Evolutionary conservation across 2,113 vertebrate genomes (phyloP).

Genomic region (Ictidomys tridecemlineatus): DNA sequence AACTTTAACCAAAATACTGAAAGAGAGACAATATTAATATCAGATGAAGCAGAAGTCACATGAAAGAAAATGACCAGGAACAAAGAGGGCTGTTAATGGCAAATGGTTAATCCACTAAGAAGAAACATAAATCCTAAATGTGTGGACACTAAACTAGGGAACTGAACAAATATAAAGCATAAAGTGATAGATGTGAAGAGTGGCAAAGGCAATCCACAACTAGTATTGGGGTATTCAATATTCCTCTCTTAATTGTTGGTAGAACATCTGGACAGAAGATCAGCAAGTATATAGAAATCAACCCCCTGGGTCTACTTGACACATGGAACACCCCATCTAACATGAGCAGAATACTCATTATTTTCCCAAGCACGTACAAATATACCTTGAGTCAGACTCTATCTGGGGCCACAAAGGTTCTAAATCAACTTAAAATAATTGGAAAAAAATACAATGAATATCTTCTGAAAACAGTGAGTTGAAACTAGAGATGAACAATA

Average conservation of each 20-base stretch:
- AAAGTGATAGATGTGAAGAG: too few relatives aligned
- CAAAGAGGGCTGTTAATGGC: not conserved
- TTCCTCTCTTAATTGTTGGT: too few relatives aligned
- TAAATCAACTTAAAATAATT: not conserved
- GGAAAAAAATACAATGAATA: too few relatives aligned
- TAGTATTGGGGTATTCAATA: not conserved
- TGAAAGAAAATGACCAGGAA: not conserved
- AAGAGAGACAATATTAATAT: not conserved
- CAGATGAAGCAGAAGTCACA: not conserved
- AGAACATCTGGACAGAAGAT: not conserved
- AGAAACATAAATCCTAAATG: not conserved
- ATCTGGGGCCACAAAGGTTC: not conserved
- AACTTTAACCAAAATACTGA: too few relatives aligned
- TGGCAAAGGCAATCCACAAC: not conserved
- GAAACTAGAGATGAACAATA: not conserved
- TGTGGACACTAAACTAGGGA: not conserved
- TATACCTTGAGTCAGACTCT: not conserved
- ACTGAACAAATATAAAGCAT: not conserved
- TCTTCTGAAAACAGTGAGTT: not conserved
- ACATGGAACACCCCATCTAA: too few relatives aligned
- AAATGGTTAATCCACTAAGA: not conserved
- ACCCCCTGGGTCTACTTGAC: too few relatives aligned
- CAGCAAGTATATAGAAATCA: not conserved
- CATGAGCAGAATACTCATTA: not conserved
- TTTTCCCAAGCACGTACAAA: not conserved